These are phyloP conservation scores for Gastrophysa polygoni DNA, from an alignment of 2,888 invertebrate genomes.

Conservation along the genomic window DNA sequence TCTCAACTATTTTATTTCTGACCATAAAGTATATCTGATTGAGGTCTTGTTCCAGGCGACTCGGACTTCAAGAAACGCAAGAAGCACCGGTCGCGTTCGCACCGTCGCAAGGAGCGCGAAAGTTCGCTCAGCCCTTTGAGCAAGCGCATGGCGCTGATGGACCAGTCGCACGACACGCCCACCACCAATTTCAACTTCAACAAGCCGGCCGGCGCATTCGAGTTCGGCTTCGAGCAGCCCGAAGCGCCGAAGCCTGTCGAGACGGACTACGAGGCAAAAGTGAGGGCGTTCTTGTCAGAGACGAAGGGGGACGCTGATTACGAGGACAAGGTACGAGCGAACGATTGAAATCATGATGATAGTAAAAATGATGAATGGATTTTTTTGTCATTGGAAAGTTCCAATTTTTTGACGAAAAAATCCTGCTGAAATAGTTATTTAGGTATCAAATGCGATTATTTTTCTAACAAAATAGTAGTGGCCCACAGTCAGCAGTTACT, in stretches of 20 bases:
- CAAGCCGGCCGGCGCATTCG: slow-evolving; percentile 67
- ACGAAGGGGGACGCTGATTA: slow-evolving; percentile 83
- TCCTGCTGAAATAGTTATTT: no score
- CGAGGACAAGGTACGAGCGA: slow-evolving; percentile 80
- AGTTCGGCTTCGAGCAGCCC: slow-evolving; percentile 59
- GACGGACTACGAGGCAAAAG: slow-evolving; percentile 54
- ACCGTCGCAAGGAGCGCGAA: slow-evolving; percentile 64
- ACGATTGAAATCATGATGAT: no score
- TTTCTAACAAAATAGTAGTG: no score
- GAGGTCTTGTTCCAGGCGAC: slow-evolving; percentile 72
- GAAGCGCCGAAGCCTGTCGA: slow-evolving; percentile 45
- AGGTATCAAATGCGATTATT: no score
- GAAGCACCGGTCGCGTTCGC: slow-evolving; percentile 63
- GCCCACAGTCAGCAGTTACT: no score
- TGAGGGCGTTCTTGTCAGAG: slow-evolving; percentile 72
- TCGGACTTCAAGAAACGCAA: slow-evolving; percentile 62
- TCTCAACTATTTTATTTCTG: no score
- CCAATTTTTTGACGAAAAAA: no score
- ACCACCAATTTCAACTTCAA: slow-evolving; percentile 72
- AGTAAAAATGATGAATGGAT: no score
- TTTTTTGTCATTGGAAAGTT: no score
- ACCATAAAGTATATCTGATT: no score
- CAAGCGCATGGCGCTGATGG: slow-evolving; percentile 80
- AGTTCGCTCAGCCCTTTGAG: slow-evolving; percentile 81
- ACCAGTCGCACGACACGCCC: slow-evolving; percentile 61